Conservation (phyloP, 2,797 vertebrate species). For the Sebastes melanostomus region DNA sequence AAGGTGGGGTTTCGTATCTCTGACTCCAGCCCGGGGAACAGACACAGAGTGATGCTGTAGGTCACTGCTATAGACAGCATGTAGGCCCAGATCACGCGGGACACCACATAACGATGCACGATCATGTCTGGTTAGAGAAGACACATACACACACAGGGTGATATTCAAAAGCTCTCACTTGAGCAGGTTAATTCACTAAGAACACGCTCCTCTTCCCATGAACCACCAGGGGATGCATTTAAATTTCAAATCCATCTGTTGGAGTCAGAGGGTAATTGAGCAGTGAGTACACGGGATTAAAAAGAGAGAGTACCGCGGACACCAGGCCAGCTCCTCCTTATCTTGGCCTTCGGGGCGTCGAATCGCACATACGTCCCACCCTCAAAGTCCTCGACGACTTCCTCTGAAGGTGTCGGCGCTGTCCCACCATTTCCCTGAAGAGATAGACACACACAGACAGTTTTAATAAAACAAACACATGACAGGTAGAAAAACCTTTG, state of each 20-base stretch:
- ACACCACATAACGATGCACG: conserved; percentile 92
- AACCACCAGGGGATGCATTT: conserved; percentile 12
- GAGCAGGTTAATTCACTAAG: not conserved
- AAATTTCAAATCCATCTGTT: not conserved
- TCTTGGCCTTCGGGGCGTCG: conserved; percentile 86
- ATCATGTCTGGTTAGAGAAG: conserved; percentile 87
- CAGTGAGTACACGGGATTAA: conserved; percentile 1
- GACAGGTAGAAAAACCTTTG: not conserved
- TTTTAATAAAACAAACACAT: not conserved
- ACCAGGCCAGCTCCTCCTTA: conserved; percentile 90
- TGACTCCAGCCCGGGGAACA: conserved; percentile 95
- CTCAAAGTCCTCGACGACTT: conserved; percentile 77
- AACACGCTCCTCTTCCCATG: not conserved
- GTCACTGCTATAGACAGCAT: conserved; percentile 97
- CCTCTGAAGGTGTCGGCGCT: conserved; percentile 76
- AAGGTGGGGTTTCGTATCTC: conserved; percentile 91
- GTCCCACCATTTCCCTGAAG: conserved; percentile 86
- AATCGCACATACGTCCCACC: conserved; percentile 91
- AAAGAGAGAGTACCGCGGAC: conserved; percentile 83
- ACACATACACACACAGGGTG: not conserved
- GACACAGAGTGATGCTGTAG: conserved; percentile 97
- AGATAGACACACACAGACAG: conserved; percentile 7
- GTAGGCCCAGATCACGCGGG: conserved; percentile 95
- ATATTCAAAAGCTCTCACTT: not conserved
- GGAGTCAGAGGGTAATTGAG: conserved; percentile 27